Evolutionary conservation across 2,888 invertebrate species (phyloP).

Genomic region (Meghimatium bilineatum): DNA sequence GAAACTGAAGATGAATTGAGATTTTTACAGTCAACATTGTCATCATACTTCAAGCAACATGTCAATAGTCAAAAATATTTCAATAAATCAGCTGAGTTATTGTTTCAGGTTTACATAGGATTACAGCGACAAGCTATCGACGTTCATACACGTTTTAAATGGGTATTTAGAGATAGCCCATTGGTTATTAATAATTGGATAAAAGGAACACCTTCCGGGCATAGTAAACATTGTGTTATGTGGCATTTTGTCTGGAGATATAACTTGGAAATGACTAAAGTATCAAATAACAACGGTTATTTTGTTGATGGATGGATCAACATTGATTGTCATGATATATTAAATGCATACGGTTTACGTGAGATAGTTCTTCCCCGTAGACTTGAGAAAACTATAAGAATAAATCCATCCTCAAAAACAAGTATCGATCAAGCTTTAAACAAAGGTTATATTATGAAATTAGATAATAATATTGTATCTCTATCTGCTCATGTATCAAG

Average conservation of each 20-base stretch:
- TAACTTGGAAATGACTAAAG: background rate
- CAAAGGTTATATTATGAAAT: background rate
- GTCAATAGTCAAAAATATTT: background rate
- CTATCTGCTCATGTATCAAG: background rate
- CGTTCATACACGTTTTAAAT: background rate
- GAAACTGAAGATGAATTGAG: no score
- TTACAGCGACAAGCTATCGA: background rate
- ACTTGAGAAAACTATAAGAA: background rate
- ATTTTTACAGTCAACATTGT: background rate
- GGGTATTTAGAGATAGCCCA: background rate
- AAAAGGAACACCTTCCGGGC: background rate
- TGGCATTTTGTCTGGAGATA: background rate
- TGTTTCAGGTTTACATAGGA: background rate
- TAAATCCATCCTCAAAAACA: background rate
- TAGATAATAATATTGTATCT: background rate
- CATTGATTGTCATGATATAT: background rate
- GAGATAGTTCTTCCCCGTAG: background rate
- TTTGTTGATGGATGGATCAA: background rate
- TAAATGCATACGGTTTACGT: background rate
- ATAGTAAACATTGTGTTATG: background rate
- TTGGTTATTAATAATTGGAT: conserved; percentile 4
- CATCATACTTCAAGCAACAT: background rate
- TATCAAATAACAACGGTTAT: background rate
- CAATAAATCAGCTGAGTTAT: background rate
- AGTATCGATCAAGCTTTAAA: background rate